Conservation (phyloP, 1,140 invertebrate species). For the Hylaeus anthracinus region DNA sequence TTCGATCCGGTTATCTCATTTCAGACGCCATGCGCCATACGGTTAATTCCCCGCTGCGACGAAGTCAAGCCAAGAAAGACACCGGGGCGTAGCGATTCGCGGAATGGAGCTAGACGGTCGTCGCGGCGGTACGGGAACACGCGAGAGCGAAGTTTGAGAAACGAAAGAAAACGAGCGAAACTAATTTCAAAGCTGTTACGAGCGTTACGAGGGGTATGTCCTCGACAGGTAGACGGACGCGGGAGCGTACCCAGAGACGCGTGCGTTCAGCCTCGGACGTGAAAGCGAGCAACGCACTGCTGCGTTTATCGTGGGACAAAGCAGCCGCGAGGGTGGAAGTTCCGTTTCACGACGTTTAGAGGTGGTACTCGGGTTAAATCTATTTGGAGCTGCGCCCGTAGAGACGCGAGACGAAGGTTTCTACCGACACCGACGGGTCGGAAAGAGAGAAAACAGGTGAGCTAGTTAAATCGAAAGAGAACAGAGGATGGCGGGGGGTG, state of each 20-base stretch:
- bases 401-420: not conserved
- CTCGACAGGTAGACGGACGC: conserved; percentile 36
- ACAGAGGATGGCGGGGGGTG: too few species aligned
- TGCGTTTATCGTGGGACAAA: not conserved
- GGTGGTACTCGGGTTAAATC: conserved; percentile 40
- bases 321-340: conserved; percentile 10
- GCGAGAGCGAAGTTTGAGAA: not conserved
- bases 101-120: not conserved
- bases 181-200: conserved; percentile 53
- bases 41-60: too few species aligned
- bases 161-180: conserved; percentile 37
- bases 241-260: conserved; percentile 21
- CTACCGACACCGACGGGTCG: not conserved
- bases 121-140: not conserved
- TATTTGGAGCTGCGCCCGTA: conserved; percentile 19
- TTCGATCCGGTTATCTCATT: too few species aligned
- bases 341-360: conserved; percentile 23
- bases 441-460: not conserved
- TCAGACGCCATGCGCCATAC: too few species aligned
- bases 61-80: too few species aligned
- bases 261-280: not conserved
- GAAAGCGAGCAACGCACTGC: not conserved
- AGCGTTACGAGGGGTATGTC: conserved; percentile 42
- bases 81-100: too few species aligned
- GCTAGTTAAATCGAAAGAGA: not conserved